Conservation (phyloP, 2,113 vertebrate species). For the Chlorodrepanis virens region DNA sequence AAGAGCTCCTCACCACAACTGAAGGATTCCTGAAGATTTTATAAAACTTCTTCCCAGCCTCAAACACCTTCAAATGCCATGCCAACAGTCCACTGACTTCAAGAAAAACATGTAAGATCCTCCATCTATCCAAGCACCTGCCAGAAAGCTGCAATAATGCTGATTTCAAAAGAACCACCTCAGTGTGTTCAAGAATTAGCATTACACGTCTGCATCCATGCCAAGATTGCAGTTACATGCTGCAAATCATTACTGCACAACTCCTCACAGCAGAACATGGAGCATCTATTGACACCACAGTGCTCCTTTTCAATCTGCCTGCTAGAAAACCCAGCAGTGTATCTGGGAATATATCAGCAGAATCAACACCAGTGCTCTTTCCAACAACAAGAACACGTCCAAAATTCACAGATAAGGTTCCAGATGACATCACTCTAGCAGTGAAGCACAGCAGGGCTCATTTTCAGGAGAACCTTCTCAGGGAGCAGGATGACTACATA, state of each 20-base stretch:
- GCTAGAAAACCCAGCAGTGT: not conserved
- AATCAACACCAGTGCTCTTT: not conserved
- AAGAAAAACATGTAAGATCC: not conserved
- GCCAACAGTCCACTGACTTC: not conserved
- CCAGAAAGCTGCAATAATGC: not conserved
- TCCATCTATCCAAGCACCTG: not conserved
- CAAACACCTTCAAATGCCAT: not conserved
- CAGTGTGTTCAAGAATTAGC: not conserved
- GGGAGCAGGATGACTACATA: not conserved
- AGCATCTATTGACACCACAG: rapidly evolving
- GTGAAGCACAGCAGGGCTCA: not conserved
- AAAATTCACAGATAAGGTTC: not conserved
- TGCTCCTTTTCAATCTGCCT: not conserved
- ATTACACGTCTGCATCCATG: not conserved
- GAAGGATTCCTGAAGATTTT: not conserved
- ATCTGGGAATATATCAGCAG: not conserved
- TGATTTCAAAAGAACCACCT: not conserved
- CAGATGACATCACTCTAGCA: not conserved
- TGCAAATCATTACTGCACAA: not conserved
- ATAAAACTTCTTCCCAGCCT: not conserved
- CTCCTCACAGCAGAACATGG: not conserved
- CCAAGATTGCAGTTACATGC: not conserved
- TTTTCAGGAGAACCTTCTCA: not conserved
- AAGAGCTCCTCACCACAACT: not conserved
- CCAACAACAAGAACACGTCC: not conserved